These are phyloP conservation scores for Nilaparvata lugens DNA, from an alignment of 1,140 invertebrate genomes.

Conservation along the genomic window DNA sequence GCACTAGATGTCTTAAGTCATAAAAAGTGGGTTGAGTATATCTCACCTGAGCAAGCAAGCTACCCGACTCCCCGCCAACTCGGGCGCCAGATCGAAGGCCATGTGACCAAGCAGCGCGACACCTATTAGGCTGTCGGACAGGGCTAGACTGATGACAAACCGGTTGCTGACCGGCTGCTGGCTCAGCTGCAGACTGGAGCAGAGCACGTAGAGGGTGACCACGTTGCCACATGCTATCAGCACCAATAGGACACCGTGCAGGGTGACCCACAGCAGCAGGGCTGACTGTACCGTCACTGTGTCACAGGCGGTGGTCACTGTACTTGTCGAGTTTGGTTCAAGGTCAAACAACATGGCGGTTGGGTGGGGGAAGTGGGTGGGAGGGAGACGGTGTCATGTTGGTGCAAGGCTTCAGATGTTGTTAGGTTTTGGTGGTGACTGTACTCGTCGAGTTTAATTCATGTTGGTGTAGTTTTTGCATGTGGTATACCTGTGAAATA, in stretches of 20 bases:
- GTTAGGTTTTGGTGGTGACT: no score
- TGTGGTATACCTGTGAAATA: no score
- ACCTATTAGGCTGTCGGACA: constrained; percentile 64
- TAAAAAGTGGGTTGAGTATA: no score
- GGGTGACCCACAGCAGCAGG: constrained; percentile 40
- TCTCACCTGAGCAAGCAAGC: constrained; percentile 41
- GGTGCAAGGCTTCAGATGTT: no score
- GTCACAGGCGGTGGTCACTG: no score
- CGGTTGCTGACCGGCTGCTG: constrained; percentile 52
- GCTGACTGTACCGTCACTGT: not conserved
- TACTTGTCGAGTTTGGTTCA: no score
- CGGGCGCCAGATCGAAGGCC: constrained; percentile 51
- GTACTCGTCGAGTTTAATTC: no score
- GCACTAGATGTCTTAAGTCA: no score
- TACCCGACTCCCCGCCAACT: constrained; percentile 43
- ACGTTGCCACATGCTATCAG: constrained; percentile 58
- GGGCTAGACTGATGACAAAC: constrained; percentile 58
- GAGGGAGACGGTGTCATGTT: no score
- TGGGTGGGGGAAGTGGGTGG: no score
- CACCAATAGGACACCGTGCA: constrained; percentile 51
- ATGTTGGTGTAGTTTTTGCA: no score
- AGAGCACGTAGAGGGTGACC: constrained; percentile 58
- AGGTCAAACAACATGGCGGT: no score
- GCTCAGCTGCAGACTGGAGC: constrained; percentile 50
- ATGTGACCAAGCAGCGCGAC: constrained; percentile 62